Percentiles rank a stretch among this genome's conserved stretches.
Conservation (phyloP, 2,797 vertebrate genomes). For the Rhabdomys pumilio region DNA sequence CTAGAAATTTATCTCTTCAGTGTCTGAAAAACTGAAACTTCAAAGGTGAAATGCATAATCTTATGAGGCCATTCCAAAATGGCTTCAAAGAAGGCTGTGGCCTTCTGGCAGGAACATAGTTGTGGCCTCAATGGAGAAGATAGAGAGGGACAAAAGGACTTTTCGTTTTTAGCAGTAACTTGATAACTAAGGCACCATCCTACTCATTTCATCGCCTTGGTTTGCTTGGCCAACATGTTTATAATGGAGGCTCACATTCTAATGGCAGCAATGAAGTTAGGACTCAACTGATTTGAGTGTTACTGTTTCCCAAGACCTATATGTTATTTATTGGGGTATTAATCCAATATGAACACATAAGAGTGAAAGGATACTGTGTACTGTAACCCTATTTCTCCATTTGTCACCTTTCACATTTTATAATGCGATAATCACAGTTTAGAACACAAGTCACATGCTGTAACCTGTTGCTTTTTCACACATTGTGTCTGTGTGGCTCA, state of each 20-base stretch:
- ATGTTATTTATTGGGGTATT: background rate
- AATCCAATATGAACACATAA: background rate
- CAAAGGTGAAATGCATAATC: background rate
- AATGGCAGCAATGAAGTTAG: background rate
- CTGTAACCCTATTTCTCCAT: background rate
- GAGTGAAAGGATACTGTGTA: background rate
- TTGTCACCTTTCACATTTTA: background rate
- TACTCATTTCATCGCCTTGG: background rate
- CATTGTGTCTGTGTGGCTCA: background rate
- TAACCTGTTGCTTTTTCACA: background rate
- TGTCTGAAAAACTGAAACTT: background rate
- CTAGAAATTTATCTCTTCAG: background rate
- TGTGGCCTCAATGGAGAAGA: background rate
- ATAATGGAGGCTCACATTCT: too few species aligned
- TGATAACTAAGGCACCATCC: background rate
- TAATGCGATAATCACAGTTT: background rate
- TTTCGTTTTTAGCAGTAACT: background rate
- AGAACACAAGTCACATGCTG: background rate
- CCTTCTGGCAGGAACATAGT: background rate
- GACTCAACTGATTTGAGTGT: background rate
- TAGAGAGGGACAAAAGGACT: background rate
- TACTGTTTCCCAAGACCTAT: background rate
- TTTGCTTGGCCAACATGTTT: too few species aligned
- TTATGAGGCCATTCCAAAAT: background rate
- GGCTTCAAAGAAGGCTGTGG: background rate